Percentiles rank a stretch among this genome's conserved stretches.
phyloP scores from a whole-genome alignment of 1,140 invertebrate species.

The Drosophila rhopaloa region DNA sequence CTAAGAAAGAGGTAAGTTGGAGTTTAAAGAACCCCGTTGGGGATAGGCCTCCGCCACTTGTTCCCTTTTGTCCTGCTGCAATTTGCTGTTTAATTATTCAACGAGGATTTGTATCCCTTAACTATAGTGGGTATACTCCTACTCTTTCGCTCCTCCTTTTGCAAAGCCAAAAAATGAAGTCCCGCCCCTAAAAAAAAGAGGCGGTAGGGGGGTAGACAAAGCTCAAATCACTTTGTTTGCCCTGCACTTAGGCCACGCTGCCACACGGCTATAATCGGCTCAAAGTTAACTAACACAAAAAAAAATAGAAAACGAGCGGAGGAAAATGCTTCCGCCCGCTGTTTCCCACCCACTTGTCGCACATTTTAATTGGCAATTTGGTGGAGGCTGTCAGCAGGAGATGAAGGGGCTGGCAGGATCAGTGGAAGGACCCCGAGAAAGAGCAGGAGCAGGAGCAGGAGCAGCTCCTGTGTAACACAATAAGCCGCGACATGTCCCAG shows the following conservation, averaged over 20 bases:
- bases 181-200: background rate
- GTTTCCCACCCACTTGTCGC: conserved; percentile 54
- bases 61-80: conserved; percentile 57
- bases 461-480: conserved; percentile 64
- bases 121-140: conserved; percentile 33
- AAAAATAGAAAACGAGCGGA: conserved; percentile 4
- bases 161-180: conserved; percentile 40
- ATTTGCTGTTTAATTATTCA: conserved; percentile 72
- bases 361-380: conserved; percentile 81
- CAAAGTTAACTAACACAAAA: conserved; percentile 70
- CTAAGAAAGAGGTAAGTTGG: conserved; percentile 42
- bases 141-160: conserved; percentile 3
- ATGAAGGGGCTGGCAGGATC: conserved; percentile 3
- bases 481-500: conserved; percentile 52
- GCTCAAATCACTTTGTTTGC: conserved; percentile 67
- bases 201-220: conserved; percentile 32
- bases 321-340: conserved; percentile 37
- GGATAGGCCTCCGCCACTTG: conserved; percentile 35
- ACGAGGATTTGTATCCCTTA: conserved; percentile 53
- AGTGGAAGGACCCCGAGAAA: conserved; percentile 9
- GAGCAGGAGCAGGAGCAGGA: conserved; percentile 13
- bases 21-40: conserved; percentile 27
- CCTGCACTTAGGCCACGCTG: conserved; percentile 62
- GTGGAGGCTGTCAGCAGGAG: conserved; percentile 65
- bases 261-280: conserved; percentile 69